These are phyloP conservation scores for Mohoua ochrocephala DNA, from an alignment of 2,113 vertebrate genomes.

Conservation along the genomic window DNA sequence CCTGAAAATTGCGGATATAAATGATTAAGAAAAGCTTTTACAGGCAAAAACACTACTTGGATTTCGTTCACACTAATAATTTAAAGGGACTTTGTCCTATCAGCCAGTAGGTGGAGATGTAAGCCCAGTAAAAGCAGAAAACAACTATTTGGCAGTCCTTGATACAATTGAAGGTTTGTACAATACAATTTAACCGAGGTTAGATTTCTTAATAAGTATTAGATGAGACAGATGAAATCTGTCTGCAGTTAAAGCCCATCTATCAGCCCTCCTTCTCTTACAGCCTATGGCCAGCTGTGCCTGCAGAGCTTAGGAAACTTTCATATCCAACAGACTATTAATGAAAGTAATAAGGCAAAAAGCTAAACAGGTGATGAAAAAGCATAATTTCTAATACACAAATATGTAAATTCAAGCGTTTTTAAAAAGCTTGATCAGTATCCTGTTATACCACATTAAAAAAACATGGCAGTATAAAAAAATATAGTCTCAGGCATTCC, in stretches of 20 bases:
- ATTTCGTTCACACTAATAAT: neutral
- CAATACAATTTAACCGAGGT: neutral
- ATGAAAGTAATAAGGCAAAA: neutral
- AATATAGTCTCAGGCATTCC: neutral
- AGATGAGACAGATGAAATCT: constrained; percentile 26
- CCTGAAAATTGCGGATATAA: neutral
- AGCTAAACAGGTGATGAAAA: neutral
- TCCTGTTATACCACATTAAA: neutral
- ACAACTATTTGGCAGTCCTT: neutral
- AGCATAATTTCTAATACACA: neutral
- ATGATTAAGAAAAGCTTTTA: neutral
- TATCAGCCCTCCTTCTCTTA: neutral
- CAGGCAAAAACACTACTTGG: neutral
- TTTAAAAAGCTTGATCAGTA: neutral
- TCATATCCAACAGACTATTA: neutral
- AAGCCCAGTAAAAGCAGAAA: constrained; percentile 24
- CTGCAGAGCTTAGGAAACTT: neutral
- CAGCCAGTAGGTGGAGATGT: constrained; percentile 69
- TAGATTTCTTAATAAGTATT: constrained; percentile 48
- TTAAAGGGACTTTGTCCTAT: neutral
- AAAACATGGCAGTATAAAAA: neutral
- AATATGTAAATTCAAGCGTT: neutral
- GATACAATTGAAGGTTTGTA: neutral
- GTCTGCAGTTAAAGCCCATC: neutral
- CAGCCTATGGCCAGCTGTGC: neutral